These are phyloP conservation scores for Gymnothorax javanicus DNA, from an alignment of 2,797 vertebrate genomes.

Conservation along the genomic window DNA sequence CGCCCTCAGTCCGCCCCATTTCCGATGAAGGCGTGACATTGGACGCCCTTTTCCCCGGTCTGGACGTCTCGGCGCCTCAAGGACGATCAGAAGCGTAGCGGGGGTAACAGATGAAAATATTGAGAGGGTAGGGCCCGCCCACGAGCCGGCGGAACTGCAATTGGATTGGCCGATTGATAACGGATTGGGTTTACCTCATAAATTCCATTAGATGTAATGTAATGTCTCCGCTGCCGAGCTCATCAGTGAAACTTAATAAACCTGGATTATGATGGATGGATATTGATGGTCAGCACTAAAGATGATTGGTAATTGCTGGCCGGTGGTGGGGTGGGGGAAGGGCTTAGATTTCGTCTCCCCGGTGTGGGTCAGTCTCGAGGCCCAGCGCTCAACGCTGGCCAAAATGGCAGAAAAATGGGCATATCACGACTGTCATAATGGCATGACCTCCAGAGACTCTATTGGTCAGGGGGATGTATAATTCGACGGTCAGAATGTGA, in stretches of 20 bases:
- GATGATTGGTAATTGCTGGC: slow-evolving; percentile 31
- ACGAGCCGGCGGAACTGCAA: neutral
- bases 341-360: neutral
- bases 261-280: slow-evolving; percentile 38
- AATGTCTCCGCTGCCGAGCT: slow-evolving; percentile 46
- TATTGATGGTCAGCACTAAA: slow-evolving; percentile 54
- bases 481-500: no score
- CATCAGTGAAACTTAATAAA: slow-evolving; percentile 39
- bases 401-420: neutral
- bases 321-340: neutral
- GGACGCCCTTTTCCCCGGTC: slow-evolving; percentile 63
- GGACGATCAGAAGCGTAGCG: slow-evolving; percentile 44
- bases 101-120: neutral
- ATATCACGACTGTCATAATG: no score
- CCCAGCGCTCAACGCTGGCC: neutral
- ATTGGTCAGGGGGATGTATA: no score
- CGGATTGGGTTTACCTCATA: slow-evolving; percentile 19
- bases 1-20: slow-evolving; percentile 26
- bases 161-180: slow-evolving; percentile 26
- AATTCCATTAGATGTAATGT: slow-evolving; percentile 53
- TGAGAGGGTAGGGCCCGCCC: neutral
- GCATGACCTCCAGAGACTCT: no score
- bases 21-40: slow-evolving; percentile 67
- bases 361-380: neutral
- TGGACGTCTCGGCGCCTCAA: slow-evolving; percentile 66